Conservation (phyloP, 2,797 vertebrate genomes). For the Pampus argenteus region DNA sequence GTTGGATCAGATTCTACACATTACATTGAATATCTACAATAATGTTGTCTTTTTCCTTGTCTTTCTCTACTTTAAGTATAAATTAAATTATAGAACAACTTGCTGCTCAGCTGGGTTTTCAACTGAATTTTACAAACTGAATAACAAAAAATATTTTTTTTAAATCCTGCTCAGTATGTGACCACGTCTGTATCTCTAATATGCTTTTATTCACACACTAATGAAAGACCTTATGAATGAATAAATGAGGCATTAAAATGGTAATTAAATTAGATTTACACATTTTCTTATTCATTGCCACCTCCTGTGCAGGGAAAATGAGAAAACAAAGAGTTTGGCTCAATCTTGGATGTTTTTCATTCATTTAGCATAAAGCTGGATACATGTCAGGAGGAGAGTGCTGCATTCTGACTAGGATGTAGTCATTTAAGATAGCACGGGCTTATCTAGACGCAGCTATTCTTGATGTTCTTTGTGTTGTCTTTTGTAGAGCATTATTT, state of each 20-base stretch:
- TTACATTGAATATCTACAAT: background rate
- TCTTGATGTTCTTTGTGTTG: background rate
- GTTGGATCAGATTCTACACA: background rate
- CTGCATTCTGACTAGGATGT: background rate
- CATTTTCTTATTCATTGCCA: constrained; percentile 32
- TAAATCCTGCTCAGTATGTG: constrained; percentile 14
- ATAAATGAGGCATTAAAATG: constrained; percentile 45
- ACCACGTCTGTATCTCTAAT: constrained; percentile 3
- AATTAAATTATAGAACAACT: background rate
- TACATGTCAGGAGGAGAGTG: background rate
- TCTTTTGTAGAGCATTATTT: background rate
- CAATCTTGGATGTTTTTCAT: background rate
- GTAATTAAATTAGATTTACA: constrained; percentile 48
- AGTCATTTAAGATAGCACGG: background rate
- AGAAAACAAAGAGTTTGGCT: constrained; percentile 15
- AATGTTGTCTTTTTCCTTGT: background rate
- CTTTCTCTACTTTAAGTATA: background rate
- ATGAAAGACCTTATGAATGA: constrained; percentile 36
- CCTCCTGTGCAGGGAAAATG: background rate
- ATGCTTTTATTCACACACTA: constrained; percentile 21
- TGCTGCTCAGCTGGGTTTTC: background rate
- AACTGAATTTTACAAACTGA: background rate
- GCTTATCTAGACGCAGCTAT: background rate
- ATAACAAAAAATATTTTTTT: background rate
- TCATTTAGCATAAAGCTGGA: background rate